Evolutionary conservation across 2,888 invertebrate species (phyloP).

Genomic region (Pammene aurita): DNA sequence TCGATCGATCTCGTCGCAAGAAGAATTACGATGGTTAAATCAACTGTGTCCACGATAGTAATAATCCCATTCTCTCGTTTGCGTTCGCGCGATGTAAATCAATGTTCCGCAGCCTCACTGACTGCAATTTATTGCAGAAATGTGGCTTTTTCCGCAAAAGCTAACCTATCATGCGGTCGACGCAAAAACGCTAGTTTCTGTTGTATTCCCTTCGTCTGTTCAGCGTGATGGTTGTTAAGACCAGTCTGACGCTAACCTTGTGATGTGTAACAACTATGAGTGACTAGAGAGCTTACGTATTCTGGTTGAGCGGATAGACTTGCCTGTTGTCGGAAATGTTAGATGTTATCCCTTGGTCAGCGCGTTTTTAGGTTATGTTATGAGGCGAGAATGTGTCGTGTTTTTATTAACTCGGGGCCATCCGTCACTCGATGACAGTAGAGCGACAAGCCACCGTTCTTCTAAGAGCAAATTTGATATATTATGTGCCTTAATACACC

Average conservation of each 20-base stretch:
- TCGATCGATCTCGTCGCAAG: neutral
- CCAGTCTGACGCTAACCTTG: neutral
- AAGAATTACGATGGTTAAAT: neutral
- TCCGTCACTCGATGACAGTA: slow-evolving; percentile 9
- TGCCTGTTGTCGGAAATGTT: no score
- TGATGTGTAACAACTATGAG: neutral
- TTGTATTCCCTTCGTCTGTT: neutral
- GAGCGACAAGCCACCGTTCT: slow-evolving; percentile 3
- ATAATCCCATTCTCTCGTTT: neutral
- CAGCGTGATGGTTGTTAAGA: neutral
- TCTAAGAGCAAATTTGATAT: neutral
- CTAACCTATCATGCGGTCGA: neutral
- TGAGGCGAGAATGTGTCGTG: slow-evolving; percentile 16
- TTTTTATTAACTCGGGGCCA: slow-evolving; percentile 22
- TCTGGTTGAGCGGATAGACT: neutral
- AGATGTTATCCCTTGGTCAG: slow-evolving; percentile 7
- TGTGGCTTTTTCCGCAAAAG: slow-evolving; percentile 7
- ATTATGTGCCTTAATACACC: neutral
- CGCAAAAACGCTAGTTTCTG: slow-evolving; percentile 12
- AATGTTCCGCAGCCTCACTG: neutral
- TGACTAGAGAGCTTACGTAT: neutral
- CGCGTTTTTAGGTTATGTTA: slow-evolving; percentile 15
- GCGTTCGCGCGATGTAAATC: slow-evolving; percentile 7
- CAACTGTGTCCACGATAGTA: neutral
- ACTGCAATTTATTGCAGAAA: slow-evolving; percentile 10